phyloP scores from a whole-genome alignment of 2,888 invertebrate genomes.

The Lasioglossum morio region DNA sequence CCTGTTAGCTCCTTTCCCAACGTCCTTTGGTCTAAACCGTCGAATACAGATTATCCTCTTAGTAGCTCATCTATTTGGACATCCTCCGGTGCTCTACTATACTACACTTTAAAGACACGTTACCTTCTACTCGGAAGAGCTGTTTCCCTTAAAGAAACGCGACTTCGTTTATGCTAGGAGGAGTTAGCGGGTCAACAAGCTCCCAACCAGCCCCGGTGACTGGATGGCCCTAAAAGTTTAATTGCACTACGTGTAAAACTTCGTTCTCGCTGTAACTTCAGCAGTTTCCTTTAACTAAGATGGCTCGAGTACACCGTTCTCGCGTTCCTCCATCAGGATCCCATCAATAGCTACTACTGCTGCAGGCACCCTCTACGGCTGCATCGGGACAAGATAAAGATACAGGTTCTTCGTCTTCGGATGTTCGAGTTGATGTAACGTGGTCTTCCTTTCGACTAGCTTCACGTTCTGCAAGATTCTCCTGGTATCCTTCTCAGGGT shows the following conservation, averaged over 20 bases:
- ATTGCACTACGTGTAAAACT: constrained; percentile 16
- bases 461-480: neutral
- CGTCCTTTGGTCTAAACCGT: neutral
- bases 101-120: neutral
- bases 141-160: neutral
- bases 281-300: neutral
- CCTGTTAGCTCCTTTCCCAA: too few species aligned
- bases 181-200: constrained; percentile 2
- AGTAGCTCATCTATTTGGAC: neutral
- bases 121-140: neutral
- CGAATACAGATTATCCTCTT: neutral
- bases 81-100: neutral
- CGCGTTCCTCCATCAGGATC: neutral
- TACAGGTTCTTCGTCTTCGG: neutral
- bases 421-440: neutral
- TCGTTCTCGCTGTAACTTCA: neutral
- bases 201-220: neutral
- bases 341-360: neutral
- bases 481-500: neutral
- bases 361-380: neutral
- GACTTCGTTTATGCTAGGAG: neutral
- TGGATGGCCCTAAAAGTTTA: constrained; percentile 25
- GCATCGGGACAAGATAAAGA: neutral
- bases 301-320: neutral
- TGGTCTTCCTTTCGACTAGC: neutral